Evolutionary conservation across 2,113 vertebrate species (phyloP).

Genomic region (Coregonus clupeaformis): DNA sequence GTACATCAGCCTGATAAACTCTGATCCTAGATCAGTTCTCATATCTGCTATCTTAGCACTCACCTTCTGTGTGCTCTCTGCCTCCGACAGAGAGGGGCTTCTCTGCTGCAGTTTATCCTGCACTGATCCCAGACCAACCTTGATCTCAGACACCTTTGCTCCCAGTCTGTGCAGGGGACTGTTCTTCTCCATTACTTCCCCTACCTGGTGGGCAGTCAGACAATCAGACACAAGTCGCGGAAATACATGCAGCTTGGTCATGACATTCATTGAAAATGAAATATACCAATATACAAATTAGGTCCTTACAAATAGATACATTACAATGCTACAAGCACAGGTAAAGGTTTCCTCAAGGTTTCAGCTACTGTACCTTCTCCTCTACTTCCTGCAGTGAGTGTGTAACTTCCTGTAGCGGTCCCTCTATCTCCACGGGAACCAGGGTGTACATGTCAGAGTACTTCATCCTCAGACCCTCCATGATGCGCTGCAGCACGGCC

Average conservation of each 20-base stretch:
- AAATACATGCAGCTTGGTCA: background rate
- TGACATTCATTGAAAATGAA: background rate
- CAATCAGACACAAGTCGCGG: background rate
- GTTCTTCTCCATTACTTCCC: slow-evolving; percentile 72
- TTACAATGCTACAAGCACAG: background rate
- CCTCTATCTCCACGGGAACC: slow-evolving; percentile 80
- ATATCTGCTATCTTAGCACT: background rate
- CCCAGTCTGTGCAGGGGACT: slow-evolving; percentile 77
- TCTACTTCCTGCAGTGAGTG: slow-evolving; percentile 76
- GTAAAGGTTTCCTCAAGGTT: background rate
- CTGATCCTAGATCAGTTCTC: background rate
- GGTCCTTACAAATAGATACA: background rate
- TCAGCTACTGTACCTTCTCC: slow-evolving; percentile 78
- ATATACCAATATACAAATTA: background rate
- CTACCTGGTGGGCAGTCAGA: slow-evolving; percentile 67
- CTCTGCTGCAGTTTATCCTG: slow-evolving; percentile 80
- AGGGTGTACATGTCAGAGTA: slow-evolving; percentile 78
- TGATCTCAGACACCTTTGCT: slow-evolving; percentile 80
- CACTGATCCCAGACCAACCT: slow-evolving; percentile 77
- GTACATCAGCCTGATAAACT: background rate
- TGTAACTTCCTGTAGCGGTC: slow-evolving; percentile 77
- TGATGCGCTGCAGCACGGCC: slow-evolving; percentile 74
- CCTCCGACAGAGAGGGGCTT: slow-evolving; percentile 75
- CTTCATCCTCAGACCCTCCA: slow-evolving; percentile 80
- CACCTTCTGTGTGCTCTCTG: slow-evolving; percentile 89